A percentile compares a stretch with the other conserved stretches of the same genome.
Conservation (phyloP, 2,888 invertebrate species). For the Noctua comes region DNA sequence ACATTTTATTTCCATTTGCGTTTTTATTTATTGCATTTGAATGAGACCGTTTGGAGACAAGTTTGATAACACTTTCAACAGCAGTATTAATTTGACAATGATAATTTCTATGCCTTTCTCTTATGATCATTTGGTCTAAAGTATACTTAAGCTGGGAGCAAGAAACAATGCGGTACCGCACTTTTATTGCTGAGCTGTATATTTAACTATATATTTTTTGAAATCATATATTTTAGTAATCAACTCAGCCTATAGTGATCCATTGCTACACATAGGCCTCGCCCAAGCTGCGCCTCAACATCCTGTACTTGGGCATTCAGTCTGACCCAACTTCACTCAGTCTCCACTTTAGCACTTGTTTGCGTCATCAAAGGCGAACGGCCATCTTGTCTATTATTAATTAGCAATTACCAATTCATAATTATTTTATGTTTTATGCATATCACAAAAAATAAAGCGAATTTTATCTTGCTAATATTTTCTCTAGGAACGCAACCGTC, state of each 20-base stretch:
- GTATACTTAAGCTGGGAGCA: too few relatives aligned
- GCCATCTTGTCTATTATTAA: background rate
- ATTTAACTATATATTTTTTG: background rate
- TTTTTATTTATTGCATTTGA: too few relatives aligned
- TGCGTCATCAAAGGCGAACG: background rate
- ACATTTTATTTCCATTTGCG: too few relatives aligned
- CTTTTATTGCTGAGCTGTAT: slow-evolving; percentile 2
- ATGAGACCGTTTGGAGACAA: too few relatives aligned
- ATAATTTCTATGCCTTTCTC: too few relatives aligned
- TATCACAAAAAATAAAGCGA: background rate
- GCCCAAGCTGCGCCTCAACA: background rate
- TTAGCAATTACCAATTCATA: background rate
- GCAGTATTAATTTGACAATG: too few relatives aligned
- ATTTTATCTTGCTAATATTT: background rate
- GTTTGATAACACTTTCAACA: too few relatives aligned
- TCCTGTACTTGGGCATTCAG: background rate
- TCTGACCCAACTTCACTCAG: background rate
- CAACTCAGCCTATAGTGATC: background rate
- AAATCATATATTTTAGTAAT: background rate
- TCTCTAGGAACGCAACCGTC: slow-evolving; percentile 88
- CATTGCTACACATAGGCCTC: background rate
- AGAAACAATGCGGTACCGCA: background rate
- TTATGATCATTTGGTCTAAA: too few relatives aligned
- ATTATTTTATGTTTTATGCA: background rate
- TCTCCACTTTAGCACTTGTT: background rate